Evolutionary conservation across 2,797 vertebrate genomes (phyloP).

Genomic region (Scolopax rusticola): DNA sequence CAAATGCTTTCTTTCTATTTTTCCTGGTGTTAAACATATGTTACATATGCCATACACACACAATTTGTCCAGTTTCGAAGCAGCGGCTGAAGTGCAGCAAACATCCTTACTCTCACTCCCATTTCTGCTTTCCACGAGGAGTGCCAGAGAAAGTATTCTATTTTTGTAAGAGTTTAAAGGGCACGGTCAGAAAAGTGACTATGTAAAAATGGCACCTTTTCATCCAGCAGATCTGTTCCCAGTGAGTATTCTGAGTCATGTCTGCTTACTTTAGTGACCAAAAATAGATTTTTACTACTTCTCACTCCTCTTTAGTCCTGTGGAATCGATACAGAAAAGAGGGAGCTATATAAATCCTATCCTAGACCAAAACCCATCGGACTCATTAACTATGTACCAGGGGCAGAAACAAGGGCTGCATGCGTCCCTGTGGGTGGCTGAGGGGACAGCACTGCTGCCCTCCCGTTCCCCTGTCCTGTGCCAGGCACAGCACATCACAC

Average conservation of each 20-base stretch:
- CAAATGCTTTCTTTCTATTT: slow-evolving; percentile 24
- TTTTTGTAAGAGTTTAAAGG: slow-evolving; percentile 73
- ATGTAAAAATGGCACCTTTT: slow-evolving; percentile 75
- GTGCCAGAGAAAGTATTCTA: slow-evolving; percentile 57
- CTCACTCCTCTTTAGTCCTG: slow-evolving; percentile 53
- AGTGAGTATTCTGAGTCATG: slow-evolving; percentile 76
- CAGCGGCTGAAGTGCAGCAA: background rate
- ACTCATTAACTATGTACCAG: background rate
- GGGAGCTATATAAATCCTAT: background rate
- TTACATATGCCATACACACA: background rate
- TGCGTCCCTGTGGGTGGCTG: background rate
- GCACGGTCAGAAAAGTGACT: slow-evolving; percentile 72
- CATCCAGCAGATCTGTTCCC: slow-evolving; percentile 71
- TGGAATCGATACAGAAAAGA: slow-evolving; percentile 25
- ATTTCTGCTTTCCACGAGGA: slow-evolving; percentile 43
- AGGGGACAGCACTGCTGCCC: background rate
- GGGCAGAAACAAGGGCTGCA: background rate
- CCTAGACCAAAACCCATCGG: background rate
- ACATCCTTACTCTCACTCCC: background rate
- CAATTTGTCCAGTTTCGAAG: background rate
- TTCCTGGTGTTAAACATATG: slow-evolving; percentile 46
- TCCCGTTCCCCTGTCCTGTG: accelerated
- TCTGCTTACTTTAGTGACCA: slow-evolving; percentile 73
- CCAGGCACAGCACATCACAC: background rate
- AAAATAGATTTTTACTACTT: slow-evolving; percentile 75